Evolutionary conservation across 1,140 invertebrate genomes (phyloP).

Genomic region (Dendroctonus ponderosae): DNA sequence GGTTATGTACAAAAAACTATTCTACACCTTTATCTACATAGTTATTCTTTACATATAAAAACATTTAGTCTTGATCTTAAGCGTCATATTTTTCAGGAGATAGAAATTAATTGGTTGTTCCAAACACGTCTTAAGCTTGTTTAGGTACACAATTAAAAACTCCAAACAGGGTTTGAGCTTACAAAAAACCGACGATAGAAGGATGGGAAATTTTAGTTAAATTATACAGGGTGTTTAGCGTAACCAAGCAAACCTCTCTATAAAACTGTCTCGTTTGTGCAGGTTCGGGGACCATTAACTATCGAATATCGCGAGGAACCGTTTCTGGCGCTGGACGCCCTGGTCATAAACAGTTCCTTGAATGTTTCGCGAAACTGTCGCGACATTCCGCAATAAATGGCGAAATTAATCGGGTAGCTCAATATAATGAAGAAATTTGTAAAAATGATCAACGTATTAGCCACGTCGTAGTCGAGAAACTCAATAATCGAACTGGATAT

Average conservation of each 20-base stretch:
- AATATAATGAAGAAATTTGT: conserved; percentile 90
- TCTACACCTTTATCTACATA: background rate
- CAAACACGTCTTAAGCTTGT: background rate
- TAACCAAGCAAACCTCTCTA: conserved; percentile 48
- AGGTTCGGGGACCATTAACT: conserved; percentile 76
- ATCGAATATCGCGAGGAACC: conserved; percentile 73
- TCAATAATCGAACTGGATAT: conserved; percentile 70
- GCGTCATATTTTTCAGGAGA: conserved; percentile 23
- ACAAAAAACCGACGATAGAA: conserved; percentile 1
- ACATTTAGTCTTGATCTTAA: conserved; percentile 21
- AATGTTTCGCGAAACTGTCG: conserved; percentile 92
- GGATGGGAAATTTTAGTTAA: background rate
- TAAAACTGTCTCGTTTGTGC: conserved; percentile 78
- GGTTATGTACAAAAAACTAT: too few species aligned
- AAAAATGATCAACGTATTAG: conserved; percentile 80
- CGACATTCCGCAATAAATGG: conserved; percentile 94
- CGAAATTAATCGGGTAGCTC: conserved; percentile 91
- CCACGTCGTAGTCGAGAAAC: conserved; percentile 75
- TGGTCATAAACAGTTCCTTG: conserved; percentile 78
- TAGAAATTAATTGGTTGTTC: background rate
- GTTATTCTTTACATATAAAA: conserved; percentile 23
- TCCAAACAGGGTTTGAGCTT: background rate
- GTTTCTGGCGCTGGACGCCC: conserved; percentile 61
- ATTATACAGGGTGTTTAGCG: background rate
- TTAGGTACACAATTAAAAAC: background rate